Evolutionary conservation across 23 tunicate genomes (phyloP).

Genomic region (Halocynthia aurantium): DNA sequence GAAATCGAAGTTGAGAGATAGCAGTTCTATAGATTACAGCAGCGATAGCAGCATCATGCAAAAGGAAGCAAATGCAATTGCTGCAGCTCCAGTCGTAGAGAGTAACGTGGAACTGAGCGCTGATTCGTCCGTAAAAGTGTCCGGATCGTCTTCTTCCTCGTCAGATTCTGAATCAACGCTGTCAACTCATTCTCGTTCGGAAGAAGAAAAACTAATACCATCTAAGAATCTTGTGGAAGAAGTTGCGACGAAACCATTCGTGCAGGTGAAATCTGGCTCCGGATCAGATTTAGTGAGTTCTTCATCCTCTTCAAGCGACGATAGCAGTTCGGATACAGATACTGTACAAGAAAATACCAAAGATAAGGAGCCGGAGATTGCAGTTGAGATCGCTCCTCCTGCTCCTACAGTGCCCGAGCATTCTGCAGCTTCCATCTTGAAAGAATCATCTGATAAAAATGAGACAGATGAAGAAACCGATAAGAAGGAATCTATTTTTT

Average conservation of each 20-base stretch:
- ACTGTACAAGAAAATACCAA: not conserved
- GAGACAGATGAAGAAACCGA: too few species aligned
- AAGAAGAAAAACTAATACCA: conserved; percentile 1
- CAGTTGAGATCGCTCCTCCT: not conserved
- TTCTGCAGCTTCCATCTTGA: too few species aligned
- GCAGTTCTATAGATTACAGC: conserved; percentile 69
- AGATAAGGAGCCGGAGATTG: not conserved
- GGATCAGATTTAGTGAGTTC: not conserved
- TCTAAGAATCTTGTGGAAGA: not conserved
- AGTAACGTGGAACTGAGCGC: conserved; percentile 7
- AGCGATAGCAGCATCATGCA: conserved; percentile 35
- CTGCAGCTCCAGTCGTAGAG: not conserved
- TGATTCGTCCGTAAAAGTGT: conserved; percentile 1
- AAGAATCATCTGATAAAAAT: too few species aligned
- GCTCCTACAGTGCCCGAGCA: not conserved
- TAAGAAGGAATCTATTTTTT: too few species aligned
- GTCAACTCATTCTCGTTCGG: not conserved
- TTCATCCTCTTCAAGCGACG: conserved; percentile 23
- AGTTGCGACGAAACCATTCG: too few species aligned
- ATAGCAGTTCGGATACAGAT: conserved; percentile 6
- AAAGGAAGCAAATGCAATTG: not conserved
- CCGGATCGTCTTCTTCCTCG: not conserved
- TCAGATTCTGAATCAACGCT: not conserved
- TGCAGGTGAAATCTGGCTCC: not conserved
- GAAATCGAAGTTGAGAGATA: not conserved